Percentiles rank a stretch among this genome's conserved stretches.
These are phyloP conservation scores for Sus cebifrons DNA, from an alignment of 2,797 vertebrate species.

Conservation along the genomic window DNA sequence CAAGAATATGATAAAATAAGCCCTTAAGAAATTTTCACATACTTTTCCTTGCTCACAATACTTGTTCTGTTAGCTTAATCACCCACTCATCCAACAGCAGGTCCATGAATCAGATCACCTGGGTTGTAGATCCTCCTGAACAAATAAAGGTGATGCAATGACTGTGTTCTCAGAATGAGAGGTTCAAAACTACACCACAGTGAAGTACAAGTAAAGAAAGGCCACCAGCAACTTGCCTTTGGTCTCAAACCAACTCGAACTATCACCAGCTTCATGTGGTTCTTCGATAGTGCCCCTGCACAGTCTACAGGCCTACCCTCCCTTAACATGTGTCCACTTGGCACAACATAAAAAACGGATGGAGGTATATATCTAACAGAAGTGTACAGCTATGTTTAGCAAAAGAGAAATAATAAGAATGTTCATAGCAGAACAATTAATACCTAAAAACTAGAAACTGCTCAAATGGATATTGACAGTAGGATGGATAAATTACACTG, in stretches of 20 bases:
- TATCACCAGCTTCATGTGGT: background rate
- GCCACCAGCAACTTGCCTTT: background rate
- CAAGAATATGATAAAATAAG: background rate
- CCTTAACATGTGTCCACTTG: background rate
- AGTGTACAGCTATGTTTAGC: background rate
- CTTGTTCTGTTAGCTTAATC: background rate
- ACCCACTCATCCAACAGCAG: background rate
- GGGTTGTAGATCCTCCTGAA: background rate
- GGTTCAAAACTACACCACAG: background rate
- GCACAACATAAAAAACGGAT: background rate
- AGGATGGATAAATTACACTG: background rate
- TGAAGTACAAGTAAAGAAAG: background rate
- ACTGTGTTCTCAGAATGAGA: background rate
- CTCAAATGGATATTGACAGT: background rate
- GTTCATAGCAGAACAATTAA: background rate
- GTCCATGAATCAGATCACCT: background rate
- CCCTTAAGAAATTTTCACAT: background rate
- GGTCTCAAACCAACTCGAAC: no score
- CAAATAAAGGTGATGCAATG: background rate
- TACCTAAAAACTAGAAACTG: background rate
- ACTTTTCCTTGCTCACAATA: background rate
- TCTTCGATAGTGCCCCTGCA: background rate
- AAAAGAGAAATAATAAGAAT: background rate
- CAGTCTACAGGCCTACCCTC: background rate
- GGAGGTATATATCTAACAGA: background rate